phyloP scores from a whole-genome alignment of 2,113 vertebrate genomes.

The Paratilapia polleni region DNA sequence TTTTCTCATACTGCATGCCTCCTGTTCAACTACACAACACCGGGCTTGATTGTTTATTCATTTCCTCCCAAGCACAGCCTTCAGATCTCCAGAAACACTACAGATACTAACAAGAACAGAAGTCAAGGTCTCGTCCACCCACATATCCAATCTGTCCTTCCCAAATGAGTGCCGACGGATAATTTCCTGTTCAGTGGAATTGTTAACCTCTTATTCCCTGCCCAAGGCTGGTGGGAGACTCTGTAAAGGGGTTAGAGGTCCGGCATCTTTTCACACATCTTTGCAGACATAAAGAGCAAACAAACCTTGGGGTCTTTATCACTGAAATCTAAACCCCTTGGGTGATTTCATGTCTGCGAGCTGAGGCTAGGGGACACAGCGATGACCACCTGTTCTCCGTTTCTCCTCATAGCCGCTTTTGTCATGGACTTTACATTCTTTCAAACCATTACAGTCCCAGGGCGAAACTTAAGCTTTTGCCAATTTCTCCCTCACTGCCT shows the following conservation, averaged over 20 bases:
- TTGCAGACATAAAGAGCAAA: conserved; percentile 76
- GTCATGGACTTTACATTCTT: conserved; percentile 74
- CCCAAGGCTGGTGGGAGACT: conserved; percentile 41
- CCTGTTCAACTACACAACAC: conserved; percentile 6
- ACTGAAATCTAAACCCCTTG: conserved; percentile 79
- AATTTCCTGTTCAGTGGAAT: conserved; percentile 58
- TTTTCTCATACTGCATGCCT: neutral
- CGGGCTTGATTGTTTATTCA: conserved; percentile 26
- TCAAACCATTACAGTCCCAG: conserved; percentile 64
- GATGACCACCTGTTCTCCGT: conserved; percentile 80
- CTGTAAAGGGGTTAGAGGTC: conserved; percentile 58
- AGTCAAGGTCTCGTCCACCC: conserved; percentile 55
- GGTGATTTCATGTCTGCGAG: conserved; percentile 72
- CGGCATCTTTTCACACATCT: conserved; percentile 79
- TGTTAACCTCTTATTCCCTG: conserved; percentile 40
- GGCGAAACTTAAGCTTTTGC: conserved; percentile 74
- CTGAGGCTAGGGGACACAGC: conserved; percentile 46
- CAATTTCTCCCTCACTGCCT: conserved; percentile 63
- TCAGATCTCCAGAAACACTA: conserved; percentile 15
- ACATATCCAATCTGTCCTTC: conserved; percentile 59
- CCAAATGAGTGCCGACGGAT: conserved; percentile 53
- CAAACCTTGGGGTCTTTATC: conserved; percentile 76
- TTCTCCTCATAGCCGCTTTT: conserved; percentile 64
- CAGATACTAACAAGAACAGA: conserved; percentile 28
- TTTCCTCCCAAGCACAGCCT: conserved; percentile 28